These are phyloP conservation scores for Halcyon senegalensis DNA, from an alignment of 2,113 vertebrate genomes.

Conservation along the genomic window DNA sequence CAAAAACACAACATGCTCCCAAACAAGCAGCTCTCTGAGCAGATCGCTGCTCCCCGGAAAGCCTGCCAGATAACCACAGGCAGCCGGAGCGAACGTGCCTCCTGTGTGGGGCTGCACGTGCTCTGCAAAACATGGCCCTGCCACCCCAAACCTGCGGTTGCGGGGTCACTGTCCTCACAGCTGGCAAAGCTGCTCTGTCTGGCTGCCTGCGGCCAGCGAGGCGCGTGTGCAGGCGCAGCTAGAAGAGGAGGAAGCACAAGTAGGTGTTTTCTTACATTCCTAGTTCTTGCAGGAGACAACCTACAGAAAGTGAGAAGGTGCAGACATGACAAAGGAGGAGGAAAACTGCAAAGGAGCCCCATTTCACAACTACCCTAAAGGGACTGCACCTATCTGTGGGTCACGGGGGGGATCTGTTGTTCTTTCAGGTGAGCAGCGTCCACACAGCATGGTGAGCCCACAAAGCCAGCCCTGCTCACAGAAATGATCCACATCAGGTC, in stretches of 20 bases:
- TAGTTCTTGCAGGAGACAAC: neutral
- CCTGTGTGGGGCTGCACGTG: constrained; percentile 17
- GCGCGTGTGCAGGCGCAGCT: neutral
- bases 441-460: rapidly evolving
- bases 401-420: neutral
- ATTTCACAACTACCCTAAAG: neutral
- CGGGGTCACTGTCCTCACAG: neutral
- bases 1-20: neutral
- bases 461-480: neutral
- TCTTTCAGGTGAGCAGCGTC: neutral
- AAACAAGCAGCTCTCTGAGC: constrained; percentile 28
- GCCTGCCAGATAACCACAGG: constrained; percentile 4
- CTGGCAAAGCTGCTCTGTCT: neutral
- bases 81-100: neutral
- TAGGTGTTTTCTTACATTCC: neutral
- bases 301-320: neutral
- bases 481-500: neutral
- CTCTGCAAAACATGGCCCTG: neutral
- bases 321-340: neutral
- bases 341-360: neutral
- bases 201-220: neutral
- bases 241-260: neutral
- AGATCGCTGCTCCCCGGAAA: neutral
- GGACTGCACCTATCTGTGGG: neutral
- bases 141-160: rapidly evolving